These are phyloP conservation scores for Pectinophora gossypiella DNA, from an alignment of 1,140 invertebrate genomes.

Conservation along the genomic window DNA sequence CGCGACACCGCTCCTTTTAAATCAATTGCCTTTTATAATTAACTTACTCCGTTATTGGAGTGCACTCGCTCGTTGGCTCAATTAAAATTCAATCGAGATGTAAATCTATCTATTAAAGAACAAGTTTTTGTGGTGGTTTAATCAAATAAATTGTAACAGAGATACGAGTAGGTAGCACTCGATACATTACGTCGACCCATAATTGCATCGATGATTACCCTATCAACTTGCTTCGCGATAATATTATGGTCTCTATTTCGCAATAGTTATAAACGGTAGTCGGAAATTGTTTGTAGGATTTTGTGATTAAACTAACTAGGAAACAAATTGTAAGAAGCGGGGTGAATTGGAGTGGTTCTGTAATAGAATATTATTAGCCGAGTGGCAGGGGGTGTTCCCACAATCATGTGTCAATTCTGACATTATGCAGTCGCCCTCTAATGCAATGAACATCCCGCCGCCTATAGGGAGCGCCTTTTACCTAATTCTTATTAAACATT, in stretches of 20 bases:
- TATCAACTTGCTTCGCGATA: too few species aligned
- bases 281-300: too few species aligned
- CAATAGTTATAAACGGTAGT: too few species aligned
- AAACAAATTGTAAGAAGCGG: background rate
- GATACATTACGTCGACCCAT: background rate
- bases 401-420: conserved; percentile 41
- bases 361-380: conserved; percentile 35
- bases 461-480: conserved; percentile 52
- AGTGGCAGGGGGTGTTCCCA: conserved; percentile 11
- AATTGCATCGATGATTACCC: too few species aligned
- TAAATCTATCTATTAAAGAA: conserved; percentile 55
- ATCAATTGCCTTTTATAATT: conserved; percentile 75
- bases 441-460: conserved; percentile 54
- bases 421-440: conserved; percentile 63
- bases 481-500: conserved; percentile 73
- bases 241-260: too few species aligned
- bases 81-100: conserved; percentile 63
- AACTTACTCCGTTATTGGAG: conserved; percentile 67
- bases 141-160: conserved; percentile 48
- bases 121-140: conserved; percentile 55
- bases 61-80: conserved; percentile 60
- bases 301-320: too few species aligned
- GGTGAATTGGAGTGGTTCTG: background rate
- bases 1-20: conserved; percentile 67
- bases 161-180: conserved; percentile 22